Percentiles rank a stretch among this genome's conserved stretches.
These are phyloP conservation scores for Tetraneura akinire DNA, from an alignment of 1,140 invertebrate genomes.

Conservation along the genomic window DNA sequence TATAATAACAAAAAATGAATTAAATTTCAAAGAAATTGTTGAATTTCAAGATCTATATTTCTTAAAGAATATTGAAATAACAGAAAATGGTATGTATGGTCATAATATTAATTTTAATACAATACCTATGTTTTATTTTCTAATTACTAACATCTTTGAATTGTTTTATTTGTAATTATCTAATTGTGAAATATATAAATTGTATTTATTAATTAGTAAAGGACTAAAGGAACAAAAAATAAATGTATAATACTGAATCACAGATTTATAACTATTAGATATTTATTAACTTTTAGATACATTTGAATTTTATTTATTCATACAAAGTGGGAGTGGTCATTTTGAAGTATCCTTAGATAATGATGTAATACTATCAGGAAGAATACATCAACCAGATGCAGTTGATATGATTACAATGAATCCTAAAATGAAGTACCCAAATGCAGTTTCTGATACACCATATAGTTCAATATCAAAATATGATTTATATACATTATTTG, in stretches of 20 bases:
- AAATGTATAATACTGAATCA: too few relatives aligned
- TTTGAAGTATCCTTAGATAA: conserved; percentile 24
- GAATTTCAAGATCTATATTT: conserved; percentile 2
- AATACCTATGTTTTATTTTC: too few relatives aligned
- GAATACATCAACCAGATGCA: conserved; percentile 9
- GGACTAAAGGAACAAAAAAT: too few relatives aligned
- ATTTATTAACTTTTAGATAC: conserved; percentile 24
- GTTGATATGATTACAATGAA: background rate
- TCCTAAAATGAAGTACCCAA: background rate
- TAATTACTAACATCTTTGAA: too few relatives aligned
- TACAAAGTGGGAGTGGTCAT: conserved; percentile 17
- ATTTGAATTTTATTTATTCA: conserved; percentile 14
- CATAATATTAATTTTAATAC: too few relatives aligned
- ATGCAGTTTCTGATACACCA: conserved; percentile 4
- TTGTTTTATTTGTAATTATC: too few relatives aligned
- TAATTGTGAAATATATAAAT: too few relatives aligned
- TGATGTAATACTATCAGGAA: conserved; percentile 9
- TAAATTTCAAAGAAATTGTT: background rate
- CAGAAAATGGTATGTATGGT: background rate
- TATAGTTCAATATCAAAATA: conserved; percentile 31
- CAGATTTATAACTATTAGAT: too few relatives aligned
- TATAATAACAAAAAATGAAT: conserved; percentile 15
- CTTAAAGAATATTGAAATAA: background rate
- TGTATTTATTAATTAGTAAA: too few relatives aligned
- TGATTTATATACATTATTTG: conserved; percentile 18